Percentiles rank a stretch among this genome's conserved stretches.
These are phyloP conservation scores for Molorchus minor DNA, from an alignment of 2,888 invertebrate genomes.

Conservation along the genomic window DNA sequence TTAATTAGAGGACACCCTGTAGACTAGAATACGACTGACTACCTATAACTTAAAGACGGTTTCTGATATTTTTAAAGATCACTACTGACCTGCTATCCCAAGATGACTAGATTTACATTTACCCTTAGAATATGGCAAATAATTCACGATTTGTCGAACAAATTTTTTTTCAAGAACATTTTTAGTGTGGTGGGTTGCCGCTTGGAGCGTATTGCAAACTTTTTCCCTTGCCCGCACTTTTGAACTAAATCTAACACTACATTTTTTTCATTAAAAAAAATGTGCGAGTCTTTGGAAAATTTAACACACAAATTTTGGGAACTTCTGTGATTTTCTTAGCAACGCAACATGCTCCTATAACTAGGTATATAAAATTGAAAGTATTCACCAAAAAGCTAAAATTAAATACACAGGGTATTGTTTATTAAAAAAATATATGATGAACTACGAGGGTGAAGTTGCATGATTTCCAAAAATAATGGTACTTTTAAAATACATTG, in stretches of 20 bases:
- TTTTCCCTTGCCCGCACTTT: slow-evolving; percentile 62
- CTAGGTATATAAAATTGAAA: no score
- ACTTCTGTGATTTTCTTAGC: slow-evolving; percentile 12
- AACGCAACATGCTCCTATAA: not conserved
- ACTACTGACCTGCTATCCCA: slow-evolving; percentile 30
- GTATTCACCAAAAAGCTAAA: no score
- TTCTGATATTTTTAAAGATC: slow-evolving; percentile 19
- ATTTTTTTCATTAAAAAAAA: slow-evolving; percentile 27
- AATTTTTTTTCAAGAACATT: slow-evolving; percentile 37
- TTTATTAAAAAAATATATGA: no score
- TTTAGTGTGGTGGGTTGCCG: slow-evolving; percentile 60
- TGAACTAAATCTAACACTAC: slow-evolving; percentile 31
- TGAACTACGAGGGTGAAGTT: no score
- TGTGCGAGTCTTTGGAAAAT: slow-evolving; percentile 31
- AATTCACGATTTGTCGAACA: slow-evolving; percentile 24
- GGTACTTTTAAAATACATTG: no score
- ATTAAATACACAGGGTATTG: no score
- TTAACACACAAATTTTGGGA: slow-evolving; percentile 23
- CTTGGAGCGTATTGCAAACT: slow-evolving; percentile 64
- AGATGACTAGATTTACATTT: slow-evolving; percentile 13
- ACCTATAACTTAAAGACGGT: slow-evolving; percentile 24
- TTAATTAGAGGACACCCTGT: no score
- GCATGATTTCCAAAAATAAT: no score
- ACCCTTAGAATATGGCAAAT: slow-evolving; percentile 31
- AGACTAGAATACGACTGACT: slow-evolving; percentile 11